Conservation (phyloP, 2,113 vertebrate species). For the Trematomus loennbergii region DNA sequence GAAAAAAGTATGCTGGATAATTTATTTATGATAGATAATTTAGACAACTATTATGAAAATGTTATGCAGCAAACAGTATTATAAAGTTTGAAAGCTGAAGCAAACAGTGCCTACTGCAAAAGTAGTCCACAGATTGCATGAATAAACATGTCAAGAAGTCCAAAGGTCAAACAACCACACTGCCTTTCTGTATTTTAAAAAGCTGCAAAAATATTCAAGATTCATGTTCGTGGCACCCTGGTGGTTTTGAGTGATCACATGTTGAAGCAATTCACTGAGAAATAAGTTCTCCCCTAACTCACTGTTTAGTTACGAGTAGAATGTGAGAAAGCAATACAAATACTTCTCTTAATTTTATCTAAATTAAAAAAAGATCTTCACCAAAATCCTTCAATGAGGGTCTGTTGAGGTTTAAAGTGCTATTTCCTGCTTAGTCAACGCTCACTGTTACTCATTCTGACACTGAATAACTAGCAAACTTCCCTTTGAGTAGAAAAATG, state of each 20-base stretch:
- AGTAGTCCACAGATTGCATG: conserved; percentile 58
- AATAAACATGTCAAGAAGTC: conserved; percentile 67
- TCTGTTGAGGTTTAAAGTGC: conserved; percentile 49
- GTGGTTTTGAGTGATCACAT: conserved; percentile 55
- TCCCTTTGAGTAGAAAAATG: conserved; percentile 35
- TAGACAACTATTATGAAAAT: not conserved
- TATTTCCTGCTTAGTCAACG: conserved; percentile 40
- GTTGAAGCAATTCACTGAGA: conserved; percentile 58
- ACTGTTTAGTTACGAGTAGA: conserved; percentile 45
- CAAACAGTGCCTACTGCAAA: conserved; percentile 27
- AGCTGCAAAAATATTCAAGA: conserved; percentile 49
- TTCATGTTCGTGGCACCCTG: conserved; percentile 29
- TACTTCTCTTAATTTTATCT: conserved; percentile 41
- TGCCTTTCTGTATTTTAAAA: conserved; percentile 61
- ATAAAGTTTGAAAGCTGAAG: conserved; percentile 36
- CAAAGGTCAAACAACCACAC: conserved; percentile 65
- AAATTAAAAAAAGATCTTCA: conserved; percentile 69
- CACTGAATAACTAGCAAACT: conserved; percentile 56
- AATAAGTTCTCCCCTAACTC: conserved; percentile 28
- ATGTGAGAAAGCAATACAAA: conserved; percentile 57
- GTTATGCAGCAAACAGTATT: conserved; percentile 23
- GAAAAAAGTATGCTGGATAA: not conserved
- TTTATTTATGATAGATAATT: conserved; percentile 35
- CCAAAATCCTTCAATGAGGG: conserved; percentile 33
- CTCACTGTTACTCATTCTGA: conserved; percentile 44